These are phyloP conservation scores for Zaprionus nigranus DNA, from an alignment of 1,140 invertebrate species.

Conservation along the genomic window DNA sequence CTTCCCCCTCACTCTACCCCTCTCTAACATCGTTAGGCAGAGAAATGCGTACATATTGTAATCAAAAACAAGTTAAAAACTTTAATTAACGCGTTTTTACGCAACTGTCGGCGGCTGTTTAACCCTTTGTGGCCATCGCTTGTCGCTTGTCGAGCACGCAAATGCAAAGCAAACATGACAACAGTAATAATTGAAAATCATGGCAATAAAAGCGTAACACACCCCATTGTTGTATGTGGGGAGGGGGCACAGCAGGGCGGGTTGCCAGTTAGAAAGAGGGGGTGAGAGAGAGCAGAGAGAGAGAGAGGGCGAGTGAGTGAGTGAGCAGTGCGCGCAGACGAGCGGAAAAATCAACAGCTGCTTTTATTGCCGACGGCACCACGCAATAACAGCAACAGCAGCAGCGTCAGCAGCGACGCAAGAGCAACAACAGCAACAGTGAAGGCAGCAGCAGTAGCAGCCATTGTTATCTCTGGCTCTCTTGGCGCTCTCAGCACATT, in stretches of 20 bases:
- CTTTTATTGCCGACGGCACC: conserved; percentile 47
- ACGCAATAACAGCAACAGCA: conserved; percentile 6
- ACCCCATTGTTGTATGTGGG: not conserved
- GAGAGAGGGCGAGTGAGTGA: not conserved
- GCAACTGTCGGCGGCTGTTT: conserved; percentile 77
- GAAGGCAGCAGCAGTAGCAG: conserved; percentile 46
- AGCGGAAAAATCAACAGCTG: conserved; percentile 78
- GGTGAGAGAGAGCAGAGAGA: not conserved
- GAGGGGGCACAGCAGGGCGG: not conserved
- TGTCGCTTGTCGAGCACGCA: conserved; percentile 46
- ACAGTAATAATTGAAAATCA: conserved; percentile 82
- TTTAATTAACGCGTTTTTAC: conserved; percentile 83
- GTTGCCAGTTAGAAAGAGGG: not conserved
- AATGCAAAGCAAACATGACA: conserved; percentile 78
- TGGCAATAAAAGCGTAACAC: conserved; percentile 70
- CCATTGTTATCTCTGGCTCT: conserved; percentile 66
- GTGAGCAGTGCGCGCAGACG: conserved; percentile 29
- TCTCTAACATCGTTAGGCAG: conserved; percentile 26
- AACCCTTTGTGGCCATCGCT: conserved; percentile 66
- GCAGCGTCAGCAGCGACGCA: conserved; percentile 43
- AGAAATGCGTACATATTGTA: conserved; percentile 35
- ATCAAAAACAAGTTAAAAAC: conserved; percentile 76
- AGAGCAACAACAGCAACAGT: conserved; percentile 47
- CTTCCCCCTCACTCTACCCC: conserved; percentile 17
- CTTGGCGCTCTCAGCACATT: not conserved